Conservation (phyloP, 2,888 invertebrate species). For the Lomographa bimaculata region DNA sequence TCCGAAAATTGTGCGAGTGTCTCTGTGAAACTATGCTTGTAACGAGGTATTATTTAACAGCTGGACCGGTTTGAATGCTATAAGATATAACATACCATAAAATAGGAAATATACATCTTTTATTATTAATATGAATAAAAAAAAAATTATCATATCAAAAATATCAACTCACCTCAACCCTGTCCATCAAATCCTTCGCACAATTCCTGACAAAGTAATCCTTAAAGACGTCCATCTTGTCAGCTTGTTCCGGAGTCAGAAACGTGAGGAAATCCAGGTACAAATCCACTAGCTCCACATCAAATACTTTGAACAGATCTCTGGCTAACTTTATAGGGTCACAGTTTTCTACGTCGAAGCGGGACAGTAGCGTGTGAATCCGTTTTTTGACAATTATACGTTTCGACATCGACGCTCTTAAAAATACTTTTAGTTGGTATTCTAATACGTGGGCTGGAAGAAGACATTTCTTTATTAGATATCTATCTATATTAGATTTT, state of each 20-base stretch:
- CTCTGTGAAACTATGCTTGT: too few species aligned
- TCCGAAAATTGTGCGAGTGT: too few species aligned
- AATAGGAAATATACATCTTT: too few species aligned
- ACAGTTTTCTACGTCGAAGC: conserved; percentile 44
- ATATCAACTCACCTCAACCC: conserved; percentile 47
- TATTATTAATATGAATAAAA: too few species aligned
- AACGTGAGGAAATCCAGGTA: conserved; percentile 65
- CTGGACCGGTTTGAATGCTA: too few species aligned
- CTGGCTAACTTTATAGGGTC: conserved; percentile 45
- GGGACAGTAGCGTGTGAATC: conserved; percentile 40
- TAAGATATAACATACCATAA: too few species aligned
- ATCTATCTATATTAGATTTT: too few species aligned
- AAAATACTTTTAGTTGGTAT: conserved; percentile 55
- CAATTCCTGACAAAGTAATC: conserved; percentile 62
- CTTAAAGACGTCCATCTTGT: conserved; percentile 48
- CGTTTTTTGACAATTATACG: conserved; percentile 41
- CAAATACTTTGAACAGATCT: conserved; percentile 40
- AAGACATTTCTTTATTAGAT: too few species aligned
- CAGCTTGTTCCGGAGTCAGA: conserved; percentile 65
- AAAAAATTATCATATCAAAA: too few species aligned
- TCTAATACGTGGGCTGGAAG: conserved; percentile 54
- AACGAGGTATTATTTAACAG: too few species aligned
- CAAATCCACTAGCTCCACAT: conserved; percentile 50
- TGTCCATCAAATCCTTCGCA: conserved; percentile 49
- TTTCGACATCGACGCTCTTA: conserved; percentile 33